Conservation (phyloP, 2,113 vertebrate genomes). For the Anhinga rufa region DNA sequence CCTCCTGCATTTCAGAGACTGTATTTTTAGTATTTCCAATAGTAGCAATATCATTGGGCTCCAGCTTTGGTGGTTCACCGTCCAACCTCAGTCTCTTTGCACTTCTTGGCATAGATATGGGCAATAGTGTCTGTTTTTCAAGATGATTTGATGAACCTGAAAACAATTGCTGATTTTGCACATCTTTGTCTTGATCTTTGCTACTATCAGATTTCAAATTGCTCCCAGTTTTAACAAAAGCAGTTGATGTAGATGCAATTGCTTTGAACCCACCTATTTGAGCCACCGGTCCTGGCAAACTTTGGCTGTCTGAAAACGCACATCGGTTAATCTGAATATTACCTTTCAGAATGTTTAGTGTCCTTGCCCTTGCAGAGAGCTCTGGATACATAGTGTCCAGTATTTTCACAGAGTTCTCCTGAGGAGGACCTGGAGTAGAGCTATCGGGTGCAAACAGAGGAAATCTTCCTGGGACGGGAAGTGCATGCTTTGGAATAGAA, state of each 20-base stretch:
- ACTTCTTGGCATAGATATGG: constrained; percentile 64
- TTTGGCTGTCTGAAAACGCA: constrained; percentile 51
- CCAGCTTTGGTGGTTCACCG: constrained; percentile 41
- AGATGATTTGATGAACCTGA: not conserved
- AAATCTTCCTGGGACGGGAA: constrained; percentile 90
- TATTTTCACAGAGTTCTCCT: constrained; percentile 92
- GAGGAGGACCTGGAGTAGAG: constrained; percentile 59
- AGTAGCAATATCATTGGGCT: not conserved
- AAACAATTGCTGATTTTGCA: not conserved
- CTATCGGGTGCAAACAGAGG: constrained; percentile 72
- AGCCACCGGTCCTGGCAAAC: constrained; percentile 47
- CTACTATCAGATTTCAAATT: constrained; percentile 2
- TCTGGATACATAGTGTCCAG: constrained; percentile 95
- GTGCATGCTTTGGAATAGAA: constrained; percentile 92
- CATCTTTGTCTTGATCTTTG: constrained; percentile 5
- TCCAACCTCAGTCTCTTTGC: constrained; percentile 83
- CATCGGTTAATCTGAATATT: constrained; percentile 79
- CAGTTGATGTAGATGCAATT: constrained; percentile 83
- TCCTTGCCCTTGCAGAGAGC: constrained; percentile 88
- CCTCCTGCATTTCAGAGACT: not conserved
- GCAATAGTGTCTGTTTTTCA: constrained; percentile 63
- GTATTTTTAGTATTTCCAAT: not conserved
- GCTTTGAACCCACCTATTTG: constrained; percentile 81
- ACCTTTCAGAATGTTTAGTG: constrained; percentile 88
- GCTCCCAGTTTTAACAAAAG: constrained; percentile 86